Evolutionary conservation across 2,113 vertebrate species (phyloP), one percentile per base, ranked within the genome.

Genomic region (Puntigrus tetrazona): DNA sequence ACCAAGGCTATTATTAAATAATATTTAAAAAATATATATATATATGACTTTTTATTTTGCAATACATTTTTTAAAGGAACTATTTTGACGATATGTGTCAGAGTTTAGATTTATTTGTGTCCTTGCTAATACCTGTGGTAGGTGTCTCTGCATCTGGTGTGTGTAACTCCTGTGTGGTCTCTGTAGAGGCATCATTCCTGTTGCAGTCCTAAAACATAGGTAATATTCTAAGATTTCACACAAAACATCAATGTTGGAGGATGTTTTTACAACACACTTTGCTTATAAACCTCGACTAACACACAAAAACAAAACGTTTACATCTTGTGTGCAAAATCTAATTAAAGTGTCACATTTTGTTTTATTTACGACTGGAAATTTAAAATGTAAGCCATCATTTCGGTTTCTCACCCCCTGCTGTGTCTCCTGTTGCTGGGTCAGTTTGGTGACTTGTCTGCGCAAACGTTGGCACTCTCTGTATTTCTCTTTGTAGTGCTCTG

Each of bases 401-500:
- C 27, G 20, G 3, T 27, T 93, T 92, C 95, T 93, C 85, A 98
- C 97, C 90, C 94, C 93, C 80, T 91, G 92, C 57, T 96, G 94
- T 3, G 25, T 47, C 61, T 79, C 83, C 38, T 88, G 81, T 47
- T 82, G 73, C 74, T 87, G 84, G 76, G 94, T 94, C 82, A 97
- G 95, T 87, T 95, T 98, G 86, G 95, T 95, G 78, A 99, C 95
- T 95, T 99, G 97, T 89, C 96, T 97, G 82, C 97, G 97, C 80
- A 99, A 96, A 81, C 96, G 96, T 89, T 99, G 98, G 84, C 98
- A 99, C 91, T 99, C 98, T 88, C 97, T 94, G 92, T 97, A 99
- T 91, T 99, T 99, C 91, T 99, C 98, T 91, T 97, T 98, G 89
- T 99, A 99, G 92, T 99, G 98, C 84, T 99, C 98, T 41, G 98